Evolutionary conservation across 2,888 invertebrate genomes (phyloP).

Genomic region (Aplocera efformata): DNA sequence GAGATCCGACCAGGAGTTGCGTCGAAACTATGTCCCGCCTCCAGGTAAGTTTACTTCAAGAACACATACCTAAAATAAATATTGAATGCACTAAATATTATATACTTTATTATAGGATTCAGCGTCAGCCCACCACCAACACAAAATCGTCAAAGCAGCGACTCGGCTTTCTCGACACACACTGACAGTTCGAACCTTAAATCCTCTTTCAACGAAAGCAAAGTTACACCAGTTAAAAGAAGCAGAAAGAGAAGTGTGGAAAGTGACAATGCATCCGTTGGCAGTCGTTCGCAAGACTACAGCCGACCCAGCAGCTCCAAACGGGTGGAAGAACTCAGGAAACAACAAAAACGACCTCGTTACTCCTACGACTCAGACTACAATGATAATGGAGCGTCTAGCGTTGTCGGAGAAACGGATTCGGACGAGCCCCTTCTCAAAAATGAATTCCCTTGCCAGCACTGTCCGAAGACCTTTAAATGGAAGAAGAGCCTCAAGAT

Average conservation of each 20-base stretch:
- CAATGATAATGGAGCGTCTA: constrained; percentile 56
- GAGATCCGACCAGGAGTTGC: constrained; percentile 68
- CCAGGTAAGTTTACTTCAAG: constrained; percentile 46
- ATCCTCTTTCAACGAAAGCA: constrained; percentile 48
- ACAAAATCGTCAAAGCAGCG: constrained; percentile 69
- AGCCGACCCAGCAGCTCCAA: constrained; percentile 50
- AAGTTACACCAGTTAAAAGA: constrained; percentile 43
- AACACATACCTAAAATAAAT: too few species aligned
- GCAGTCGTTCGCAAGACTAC: constrained; percentile 53
- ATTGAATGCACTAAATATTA: too few species aligned
- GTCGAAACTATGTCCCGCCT: constrained; percentile 69
- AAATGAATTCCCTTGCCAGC: constrained; percentile 46
- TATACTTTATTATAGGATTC: constrained; percentile 51
- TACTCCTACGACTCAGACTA: constrained; percentile 58
- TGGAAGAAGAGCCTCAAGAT: constrained; percentile 37
- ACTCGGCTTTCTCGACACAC: constrained; percentile 70
- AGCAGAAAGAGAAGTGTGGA: constrained; percentile 61
- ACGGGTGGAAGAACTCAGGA: constrained; percentile 58
- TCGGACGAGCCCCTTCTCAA: constrained; percentile 59
- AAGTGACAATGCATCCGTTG: constrained; percentile 56
- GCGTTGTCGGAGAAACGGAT: constrained; percentile 58
- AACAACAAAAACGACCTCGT: constrained; percentile 49
- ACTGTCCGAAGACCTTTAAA: constrained; percentile 52
- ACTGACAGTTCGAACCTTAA: constrained; percentile 62
- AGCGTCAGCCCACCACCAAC: constrained; percentile 56